A percentile compares a stretch with the other conserved stretches of the same genome.
Evolutionary conservation across 2,797 vertebrate species (phyloP).

Genomic region (Myoxocephalus aenaeus): DNA sequence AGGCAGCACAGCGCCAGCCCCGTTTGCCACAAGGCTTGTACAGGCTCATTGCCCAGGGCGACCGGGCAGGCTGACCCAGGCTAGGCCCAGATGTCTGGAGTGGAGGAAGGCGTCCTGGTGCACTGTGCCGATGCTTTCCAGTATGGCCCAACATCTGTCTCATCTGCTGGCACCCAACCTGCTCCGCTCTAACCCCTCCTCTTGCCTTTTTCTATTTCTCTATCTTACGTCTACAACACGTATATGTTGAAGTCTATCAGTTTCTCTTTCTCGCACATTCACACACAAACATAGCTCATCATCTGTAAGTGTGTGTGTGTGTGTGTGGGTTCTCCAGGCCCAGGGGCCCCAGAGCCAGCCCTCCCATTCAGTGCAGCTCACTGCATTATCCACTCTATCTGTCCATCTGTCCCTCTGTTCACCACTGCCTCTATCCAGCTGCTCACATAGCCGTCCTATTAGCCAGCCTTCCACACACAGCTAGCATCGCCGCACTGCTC

Average conservation of each 20-base stretch:
- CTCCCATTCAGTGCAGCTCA: constrained; percentile 78
- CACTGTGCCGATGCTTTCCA: constrained; percentile 92
- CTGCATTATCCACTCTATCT: constrained; percentile 85
- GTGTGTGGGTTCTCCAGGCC: constrained; percentile 66
- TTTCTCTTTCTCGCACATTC: constrained; percentile 46
- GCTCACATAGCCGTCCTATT: constrained; percentile 86
- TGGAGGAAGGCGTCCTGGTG: constrained; percentile 89
- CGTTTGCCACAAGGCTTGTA: constrained; percentile 92
- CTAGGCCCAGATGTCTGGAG: constrained; percentile 97
- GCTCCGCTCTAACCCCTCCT: constrained; percentile 70
- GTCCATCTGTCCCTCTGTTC: constrained; percentile 88
- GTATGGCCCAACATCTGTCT: constrained; percentile 98
- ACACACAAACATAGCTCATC: constrained; percentile 43
- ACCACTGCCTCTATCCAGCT: constrained; percentile 85
- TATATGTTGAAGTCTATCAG: constrained; percentile 52
- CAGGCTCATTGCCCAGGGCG: constrained; percentile 92
- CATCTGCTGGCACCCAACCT: constrained; percentile 93
- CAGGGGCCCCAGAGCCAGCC: constrained; percentile 73
- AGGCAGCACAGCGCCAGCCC: constrained; percentile 89
- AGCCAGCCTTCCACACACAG: constrained; percentile 76
- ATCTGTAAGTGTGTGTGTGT: constrained; percentile 53
- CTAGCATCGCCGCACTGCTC: constrained; percentile 77
- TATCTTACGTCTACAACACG: constrained; percentile 43
- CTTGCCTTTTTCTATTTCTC: constrained; percentile 44
- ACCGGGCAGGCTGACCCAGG: constrained; percentile 88